Conservation (phyloP, 2,797 vertebrate species). For the Diplodus puntazzo region DNA sequence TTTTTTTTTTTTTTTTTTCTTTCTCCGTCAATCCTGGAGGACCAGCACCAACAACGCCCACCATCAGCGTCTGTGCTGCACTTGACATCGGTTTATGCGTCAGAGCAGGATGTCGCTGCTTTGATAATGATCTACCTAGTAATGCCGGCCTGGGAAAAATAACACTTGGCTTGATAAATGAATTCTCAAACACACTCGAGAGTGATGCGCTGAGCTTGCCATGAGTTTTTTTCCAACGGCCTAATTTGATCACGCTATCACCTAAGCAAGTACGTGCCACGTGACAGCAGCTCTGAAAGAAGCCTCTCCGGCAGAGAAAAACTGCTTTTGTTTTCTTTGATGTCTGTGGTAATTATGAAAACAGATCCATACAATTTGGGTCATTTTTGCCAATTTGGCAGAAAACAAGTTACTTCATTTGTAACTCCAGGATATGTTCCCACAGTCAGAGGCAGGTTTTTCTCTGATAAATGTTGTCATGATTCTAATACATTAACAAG, state of each 20-base stretch:
- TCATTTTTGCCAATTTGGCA: conserved; percentile 38
- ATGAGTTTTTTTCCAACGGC: conserved; percentile 31
- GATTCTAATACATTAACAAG: not conserved
- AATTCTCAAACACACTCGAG: conserved; percentile 42
- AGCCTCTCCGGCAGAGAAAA: conserved; percentile 9
- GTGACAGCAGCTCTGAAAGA: conserved; percentile 26
- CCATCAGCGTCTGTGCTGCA: conserved; percentile 27
- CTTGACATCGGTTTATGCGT: conserved; percentile 30
- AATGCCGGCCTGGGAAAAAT: conserved; percentile 41
- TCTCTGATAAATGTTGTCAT: conserved; percentile 2
- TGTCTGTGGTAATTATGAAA: conserved; percentile 19
- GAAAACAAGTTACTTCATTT: conserved; percentile 14
- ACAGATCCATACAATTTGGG: conserved; percentile 36
- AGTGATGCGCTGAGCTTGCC: conserved; percentile 1
- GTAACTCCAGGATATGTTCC: conserved; percentile 8
- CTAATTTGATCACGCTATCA: conserved; percentile 47
- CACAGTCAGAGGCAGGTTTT: not conserved
- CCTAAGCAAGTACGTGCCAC: conserved; percentile 14
- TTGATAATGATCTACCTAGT: conserved; percentile 48
- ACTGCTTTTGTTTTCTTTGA: not conserved
- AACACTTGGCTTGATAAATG: conserved; percentile 34
- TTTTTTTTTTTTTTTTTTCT: conserved; percentile 44
- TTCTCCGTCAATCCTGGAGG: conserved; percentile 45
- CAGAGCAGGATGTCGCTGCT: conserved; percentile 33
- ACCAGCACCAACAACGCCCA: conserved; percentile 30